phyloP scores from a whole-genome alignment of 2,797 vertebrate genomes.

The Sebastolobus altivelis region DNA sequence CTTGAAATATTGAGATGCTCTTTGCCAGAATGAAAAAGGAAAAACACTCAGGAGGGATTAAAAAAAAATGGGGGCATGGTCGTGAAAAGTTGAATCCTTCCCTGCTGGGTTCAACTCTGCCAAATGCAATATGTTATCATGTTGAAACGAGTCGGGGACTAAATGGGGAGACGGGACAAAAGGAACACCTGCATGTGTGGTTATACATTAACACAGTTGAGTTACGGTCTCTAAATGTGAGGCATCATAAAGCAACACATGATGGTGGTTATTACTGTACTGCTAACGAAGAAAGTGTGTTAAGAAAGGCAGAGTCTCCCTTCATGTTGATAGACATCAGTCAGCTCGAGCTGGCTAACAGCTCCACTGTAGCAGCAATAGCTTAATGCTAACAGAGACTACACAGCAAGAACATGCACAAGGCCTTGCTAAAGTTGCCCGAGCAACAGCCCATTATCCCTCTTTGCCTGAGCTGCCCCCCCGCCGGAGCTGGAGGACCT shows the following conservation, averaged over 20 bases:
- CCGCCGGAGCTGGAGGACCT: neutral
- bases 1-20: slow-evolving; percentile 79
- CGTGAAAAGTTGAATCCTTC: slow-evolving; percentile 49
- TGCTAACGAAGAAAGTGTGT: neutral
- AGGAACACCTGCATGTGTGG: slow-evolving; percentile 53
- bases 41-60: slow-evolving; percentile 57
- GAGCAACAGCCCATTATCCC: neutral
- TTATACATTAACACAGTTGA: slow-evolving; percentile 49
- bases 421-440: neutral
- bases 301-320: neutral
- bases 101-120: slow-evolving; percentile 57
- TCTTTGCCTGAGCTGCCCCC: neutral
- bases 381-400: neutral
- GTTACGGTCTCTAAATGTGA: slow-evolving; percentile 17
- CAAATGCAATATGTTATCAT: slow-evolving; percentile 41
- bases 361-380: neutral
- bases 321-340: neutral
- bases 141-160: slow-evolving; percentile 27
- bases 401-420: neutral
- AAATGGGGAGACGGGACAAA: slow-evolving; percentile 38
- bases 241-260: neutral
- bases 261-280: neutral
- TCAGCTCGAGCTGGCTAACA: neutral
- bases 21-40: slow-evolving; percentile 59
- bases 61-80: slow-evolving; percentile 35